These are phyloP conservation scores for Muscicapa comitata DNA, from an alignment of 2,797 vertebrate species.

Conservation along the genomic window DNA sequence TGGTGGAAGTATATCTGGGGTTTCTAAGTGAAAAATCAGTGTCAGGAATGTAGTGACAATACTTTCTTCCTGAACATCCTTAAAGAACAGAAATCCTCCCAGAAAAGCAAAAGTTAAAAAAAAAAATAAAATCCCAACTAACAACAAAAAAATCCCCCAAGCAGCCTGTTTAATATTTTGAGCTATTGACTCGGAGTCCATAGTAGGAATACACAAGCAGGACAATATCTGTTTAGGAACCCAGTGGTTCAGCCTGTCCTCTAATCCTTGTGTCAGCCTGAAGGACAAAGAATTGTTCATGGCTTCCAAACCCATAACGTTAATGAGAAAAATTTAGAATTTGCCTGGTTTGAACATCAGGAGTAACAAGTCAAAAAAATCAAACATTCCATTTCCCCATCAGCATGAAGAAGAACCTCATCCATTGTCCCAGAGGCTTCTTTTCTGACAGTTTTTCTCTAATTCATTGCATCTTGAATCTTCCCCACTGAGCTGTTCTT, in stretches of 20 bases:
- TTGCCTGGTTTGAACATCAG: neutral
- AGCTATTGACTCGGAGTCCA: neutral
- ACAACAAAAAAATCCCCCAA: neutral
- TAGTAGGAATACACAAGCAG: neutral
- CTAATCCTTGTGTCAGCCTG: neutral
- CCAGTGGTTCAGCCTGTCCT: neutral
- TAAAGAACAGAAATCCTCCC: neutral
- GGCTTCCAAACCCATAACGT: neutral
- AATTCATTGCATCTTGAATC: neutral
- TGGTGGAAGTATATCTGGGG: neutral
- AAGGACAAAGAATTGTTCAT: neutral
- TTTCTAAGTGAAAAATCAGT: neutral
- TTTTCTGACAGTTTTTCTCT: neutral
- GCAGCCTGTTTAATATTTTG: neutral
- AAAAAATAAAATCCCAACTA: neutral
- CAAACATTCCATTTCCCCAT: neutral
- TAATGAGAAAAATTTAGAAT: neutral
- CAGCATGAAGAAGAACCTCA: neutral
- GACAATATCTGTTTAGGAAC: neutral
- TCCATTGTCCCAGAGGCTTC: neutral
- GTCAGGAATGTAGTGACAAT: rapidly evolving
- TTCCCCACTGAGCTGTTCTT: neutral
- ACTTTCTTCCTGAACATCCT: neutral
- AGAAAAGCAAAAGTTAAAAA: neutral
- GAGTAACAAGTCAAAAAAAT: neutral